Base-by-base conservation (phyloP, 1,140 invertebrate genomes). In the Procambarus virginalis region DNA sequence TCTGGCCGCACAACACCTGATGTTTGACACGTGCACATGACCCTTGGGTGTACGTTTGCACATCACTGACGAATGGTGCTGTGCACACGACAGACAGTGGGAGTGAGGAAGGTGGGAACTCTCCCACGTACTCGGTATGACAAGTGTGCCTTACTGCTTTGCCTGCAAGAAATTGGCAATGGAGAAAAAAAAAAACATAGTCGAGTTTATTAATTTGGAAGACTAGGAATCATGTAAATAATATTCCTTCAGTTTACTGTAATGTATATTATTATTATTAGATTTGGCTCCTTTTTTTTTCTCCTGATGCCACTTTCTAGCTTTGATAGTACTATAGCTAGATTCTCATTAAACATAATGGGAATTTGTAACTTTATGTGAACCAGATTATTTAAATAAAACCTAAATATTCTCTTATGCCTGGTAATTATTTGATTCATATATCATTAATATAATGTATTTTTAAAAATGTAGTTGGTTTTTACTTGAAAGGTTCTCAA, bases 61-160 rank as follows among this genome's bases (percentile, higher is more conserved):
- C 80, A 82, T 82, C 80, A 60, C 51, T 82, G 80, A 20, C 80
- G 51, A 45, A 58, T 82, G 80, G 80, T 82, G 80, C 80, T 60
- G 80, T 82, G 80, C 58, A 82, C 80, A 82, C 80, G 17, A 76
- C 84, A 86, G 84, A 86, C 84, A 86, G 84, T 86, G 75, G 84
- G 73, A 86, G 84, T 78, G 84, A 86, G 75, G 51, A 86, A 64
- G 84, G 76, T 51, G 75, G 55, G 14, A 49, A 34, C 75, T 86
- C 84, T 51, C 51, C 84, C 75, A 51, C 84, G n/a, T 86, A 86
- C 60, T 60, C 84, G 22, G 76, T 86, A 86, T 85, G 84, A 77
- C 51, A 58, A 55, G 55, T 80, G 78, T 80, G 49, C 77, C 77
- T 51, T 49, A 78, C 46, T 20, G 51, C 34, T 80, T 55, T 58